Percentiles rank a stretch among this genome's conserved stretches.
These are phyloP conservation scores for Helogale parvula DNA, from an alignment of 2,113 vertebrate species.

Conservation along the genomic window DNA sequence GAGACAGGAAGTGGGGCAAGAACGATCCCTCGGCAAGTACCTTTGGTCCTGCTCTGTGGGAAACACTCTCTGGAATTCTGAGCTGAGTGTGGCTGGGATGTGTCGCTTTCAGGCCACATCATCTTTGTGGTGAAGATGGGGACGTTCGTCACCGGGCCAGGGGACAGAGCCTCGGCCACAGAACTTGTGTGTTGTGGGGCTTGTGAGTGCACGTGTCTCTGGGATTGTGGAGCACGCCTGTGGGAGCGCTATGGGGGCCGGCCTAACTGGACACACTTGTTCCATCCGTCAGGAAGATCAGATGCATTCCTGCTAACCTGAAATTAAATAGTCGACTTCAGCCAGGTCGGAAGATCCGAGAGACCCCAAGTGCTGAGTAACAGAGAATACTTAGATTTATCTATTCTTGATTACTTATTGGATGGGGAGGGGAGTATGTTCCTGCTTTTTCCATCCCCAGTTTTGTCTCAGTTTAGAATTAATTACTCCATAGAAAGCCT, in stretches of 20 bases:
- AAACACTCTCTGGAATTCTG: neutral
- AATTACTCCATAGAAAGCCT: neutral
- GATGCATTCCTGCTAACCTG: neutral
- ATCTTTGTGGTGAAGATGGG: no score
- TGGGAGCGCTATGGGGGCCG: neutral
- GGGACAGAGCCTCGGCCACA: neutral
- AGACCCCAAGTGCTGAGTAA: neutral
- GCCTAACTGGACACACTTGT: neutral
- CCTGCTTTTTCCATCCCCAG: neutral
- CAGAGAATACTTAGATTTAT: neutral
- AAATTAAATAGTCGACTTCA: neutral
- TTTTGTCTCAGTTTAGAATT: neutral
- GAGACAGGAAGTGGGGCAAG: neutral
- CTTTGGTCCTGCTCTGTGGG: neutral
- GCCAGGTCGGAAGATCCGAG: neutral
- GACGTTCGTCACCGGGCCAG: neutral
- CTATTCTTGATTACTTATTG: neutral
- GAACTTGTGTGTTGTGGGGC: neutral
- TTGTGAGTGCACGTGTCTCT: accelerated
- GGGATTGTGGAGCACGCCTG: neutral
- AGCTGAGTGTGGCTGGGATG: neutral
- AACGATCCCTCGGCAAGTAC: neutral
- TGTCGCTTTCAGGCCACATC: neutral
- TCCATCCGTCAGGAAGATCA: neutral
- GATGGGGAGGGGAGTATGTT: neutral